A percentile compares a stretch with the other conserved stretches of the same genome.
These are phyloP conservation scores for Etheostoma spectabile DNA, from an alignment of 2,113 vertebrate species.

Conservation along the genomic window DNA sequence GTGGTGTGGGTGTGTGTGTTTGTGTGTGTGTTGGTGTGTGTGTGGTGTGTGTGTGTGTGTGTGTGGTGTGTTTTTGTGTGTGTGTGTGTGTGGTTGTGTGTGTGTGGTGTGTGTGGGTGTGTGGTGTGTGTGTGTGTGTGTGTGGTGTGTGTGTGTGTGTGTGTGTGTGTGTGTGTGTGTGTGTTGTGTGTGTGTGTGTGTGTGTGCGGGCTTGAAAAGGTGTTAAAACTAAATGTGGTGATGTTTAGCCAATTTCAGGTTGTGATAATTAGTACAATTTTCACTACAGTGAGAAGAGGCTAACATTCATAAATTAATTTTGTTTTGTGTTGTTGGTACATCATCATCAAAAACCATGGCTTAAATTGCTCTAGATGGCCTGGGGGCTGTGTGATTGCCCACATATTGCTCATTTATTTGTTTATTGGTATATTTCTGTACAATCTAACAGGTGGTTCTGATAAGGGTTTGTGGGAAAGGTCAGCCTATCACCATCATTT, in stretches of 20 bases:
- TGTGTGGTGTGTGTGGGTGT: too few species aligned
- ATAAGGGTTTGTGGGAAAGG: conserved; percentile 59
- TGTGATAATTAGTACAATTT: neutral
- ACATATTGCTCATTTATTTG: conserved; percentile 46
- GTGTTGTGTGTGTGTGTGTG: neutral
- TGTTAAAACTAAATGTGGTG: neutral
- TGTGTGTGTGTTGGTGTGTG: too few species aligned
- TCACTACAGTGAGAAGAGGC: neutral
- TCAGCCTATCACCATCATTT: conserved; percentile 75
- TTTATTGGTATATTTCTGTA: conserved; percentile 47
- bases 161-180: neutral
- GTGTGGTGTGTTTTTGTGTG: neutral
- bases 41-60: neutral
- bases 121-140: neutral
- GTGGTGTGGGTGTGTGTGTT: neutral
- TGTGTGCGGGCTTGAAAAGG: neutral
- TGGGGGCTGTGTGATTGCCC: neutral
- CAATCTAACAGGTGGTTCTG: conserved; percentile 28
- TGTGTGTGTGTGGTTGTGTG: neutral
- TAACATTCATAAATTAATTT: neutral
- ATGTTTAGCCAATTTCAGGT: neutral
- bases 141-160: neutral
- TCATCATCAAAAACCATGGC: neutral
- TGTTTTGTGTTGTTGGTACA: neutral
- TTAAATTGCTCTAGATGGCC: neutral